These are phyloP conservation scores for Rhodinocichla rosea DNA, from an alignment of 2,113 vertebrate genomes.

Conservation along the genomic window DNA sequence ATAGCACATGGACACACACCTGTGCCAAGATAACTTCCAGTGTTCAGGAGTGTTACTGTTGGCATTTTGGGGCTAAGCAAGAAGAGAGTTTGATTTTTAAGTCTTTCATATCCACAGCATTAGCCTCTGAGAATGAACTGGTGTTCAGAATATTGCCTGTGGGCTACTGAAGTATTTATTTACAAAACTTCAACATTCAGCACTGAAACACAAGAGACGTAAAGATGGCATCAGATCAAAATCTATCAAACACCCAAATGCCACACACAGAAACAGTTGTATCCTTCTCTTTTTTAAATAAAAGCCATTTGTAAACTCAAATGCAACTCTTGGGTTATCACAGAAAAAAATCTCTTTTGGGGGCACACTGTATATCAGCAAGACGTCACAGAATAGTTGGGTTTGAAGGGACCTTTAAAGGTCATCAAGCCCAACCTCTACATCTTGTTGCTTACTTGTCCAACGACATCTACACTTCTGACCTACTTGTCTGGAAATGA, in stretches of 20 bases:
- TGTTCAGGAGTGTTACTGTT: background rate
- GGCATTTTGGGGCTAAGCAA: background rate
- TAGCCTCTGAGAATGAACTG: background rate
- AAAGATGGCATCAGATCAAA: background rate
- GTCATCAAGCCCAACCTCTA: background rate
- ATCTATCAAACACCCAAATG: background rate
- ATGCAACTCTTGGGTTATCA: background rate
- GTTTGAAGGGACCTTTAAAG: conserved; percentile 3
- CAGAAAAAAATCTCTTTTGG: background rate
- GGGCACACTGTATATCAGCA: background rate
- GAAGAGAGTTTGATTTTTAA: background rate
- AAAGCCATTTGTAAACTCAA: background rate
- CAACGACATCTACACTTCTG: background rate
- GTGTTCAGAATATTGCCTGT: background rate
- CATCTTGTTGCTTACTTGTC: background rate
- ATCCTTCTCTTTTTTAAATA: background rate
- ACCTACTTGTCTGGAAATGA: background rate
- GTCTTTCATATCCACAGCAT: background rate
- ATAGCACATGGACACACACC: background rate
- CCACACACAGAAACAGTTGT: background rate
- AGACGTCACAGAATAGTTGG: background rate
- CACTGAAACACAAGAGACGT: background rate
- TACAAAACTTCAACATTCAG: background rate
- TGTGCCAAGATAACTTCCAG: background rate
- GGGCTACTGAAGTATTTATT: background rate